Conservation (phyloP, 2,888 invertebrate genomes). For the Meandrusa payeni region DNA sequence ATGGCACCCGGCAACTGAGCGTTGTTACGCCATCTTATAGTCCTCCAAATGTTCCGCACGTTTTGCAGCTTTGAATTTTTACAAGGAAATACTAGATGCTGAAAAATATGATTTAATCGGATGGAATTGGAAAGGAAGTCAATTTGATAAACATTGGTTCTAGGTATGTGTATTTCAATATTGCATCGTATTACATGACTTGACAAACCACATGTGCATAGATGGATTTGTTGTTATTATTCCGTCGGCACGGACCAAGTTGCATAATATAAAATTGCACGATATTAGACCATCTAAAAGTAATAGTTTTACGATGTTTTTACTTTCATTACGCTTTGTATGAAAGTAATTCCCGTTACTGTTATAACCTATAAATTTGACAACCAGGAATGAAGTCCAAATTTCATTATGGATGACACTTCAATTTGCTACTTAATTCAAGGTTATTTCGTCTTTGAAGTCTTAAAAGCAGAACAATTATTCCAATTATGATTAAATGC, state of each 20-base stretch:
- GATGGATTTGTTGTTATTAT: conserved; percentile 70
- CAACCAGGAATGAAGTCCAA: conserved; percentile 63
- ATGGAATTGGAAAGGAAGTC: conserved; percentile 57
- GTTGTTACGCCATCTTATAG: conserved; percentile 81
- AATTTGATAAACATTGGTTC: conserved; percentile 54
- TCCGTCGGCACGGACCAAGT: conserved; percentile 53
- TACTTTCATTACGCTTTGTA: conserved; percentile 38
- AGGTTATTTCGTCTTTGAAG: conserved; percentile 41
- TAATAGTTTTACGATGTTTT: conserved; percentile 35
- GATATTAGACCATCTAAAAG: conserved; percentile 42
- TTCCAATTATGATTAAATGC: background rate
- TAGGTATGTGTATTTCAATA: conserved; percentile 74
- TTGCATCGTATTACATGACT: conserved; percentile 69
- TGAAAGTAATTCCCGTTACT: conserved; percentile 34
- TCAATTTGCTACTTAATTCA: conserved; percentile 48
- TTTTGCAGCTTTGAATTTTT: conserved; percentile 64
- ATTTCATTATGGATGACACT: conserved; percentile 62
- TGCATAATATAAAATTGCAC: conserved; percentile 59
- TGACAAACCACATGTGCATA: conserved; percentile 74
- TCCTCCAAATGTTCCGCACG: conserved; percentile 74
- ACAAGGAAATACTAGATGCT: conserved; percentile 56
- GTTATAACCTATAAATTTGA: conserved; percentile 74
- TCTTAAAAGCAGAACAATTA: conserved; percentile 7
- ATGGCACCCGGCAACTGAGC: conserved; percentile 78
- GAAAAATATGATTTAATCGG: conserved; percentile 61